Base-by-base conservation (phyloP, 2,888 invertebrate genomes). In the Pseudanteris insignis region DNA sequence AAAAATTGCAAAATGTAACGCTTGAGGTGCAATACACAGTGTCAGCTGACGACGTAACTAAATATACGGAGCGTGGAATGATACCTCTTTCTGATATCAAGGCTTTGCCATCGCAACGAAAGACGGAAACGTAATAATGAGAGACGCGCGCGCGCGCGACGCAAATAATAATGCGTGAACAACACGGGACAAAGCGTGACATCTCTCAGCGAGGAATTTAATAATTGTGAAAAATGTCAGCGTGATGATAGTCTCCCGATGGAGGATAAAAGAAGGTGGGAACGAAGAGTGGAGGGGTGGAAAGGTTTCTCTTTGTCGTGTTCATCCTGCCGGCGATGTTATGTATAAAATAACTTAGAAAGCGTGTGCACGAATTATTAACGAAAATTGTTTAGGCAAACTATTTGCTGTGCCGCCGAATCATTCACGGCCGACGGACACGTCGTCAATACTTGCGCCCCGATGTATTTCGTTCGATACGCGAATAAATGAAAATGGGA, bases 141-240 rank as follows among this genome's bases (percentile, higher is more conserved):
- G 10, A 33, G 18, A 30, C 8, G 26, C 8, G n/a, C 8, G 36
- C 8, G 26, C 8, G n/a, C 8, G 36, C 18, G 7, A 4, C 9
- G 14, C 15, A 40, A 40, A 40, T 28, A 40, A 18, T 21, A 41
- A 41, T 34, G 33, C 34, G 40, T 41, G 21, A 40, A 28, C 12
- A 28, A 32, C 33, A 34, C 30, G 34, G 34, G 12, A 41, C 34
- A 33, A 50, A 41, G 40, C 33, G 40, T 33, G 33, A 41, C 12
- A 41, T 21, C 28, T 34, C 34, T 41, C 40, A 24, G 9, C 28
- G 33, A 8, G 28, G 18, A 40, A 50, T 50, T 40, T 40, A 28
- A 40, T 50, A 40, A 26, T 8, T 2, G n/a, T 26, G n/a, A 26
- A 26, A 6, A n/a, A 26, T n/a, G n/a, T n/a, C n/a, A n/a, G n/a